phyloP scores from a whole-genome alignment of 2,797 vertebrate genomes.

The Microctenopoma steveboyesi region DNA sequence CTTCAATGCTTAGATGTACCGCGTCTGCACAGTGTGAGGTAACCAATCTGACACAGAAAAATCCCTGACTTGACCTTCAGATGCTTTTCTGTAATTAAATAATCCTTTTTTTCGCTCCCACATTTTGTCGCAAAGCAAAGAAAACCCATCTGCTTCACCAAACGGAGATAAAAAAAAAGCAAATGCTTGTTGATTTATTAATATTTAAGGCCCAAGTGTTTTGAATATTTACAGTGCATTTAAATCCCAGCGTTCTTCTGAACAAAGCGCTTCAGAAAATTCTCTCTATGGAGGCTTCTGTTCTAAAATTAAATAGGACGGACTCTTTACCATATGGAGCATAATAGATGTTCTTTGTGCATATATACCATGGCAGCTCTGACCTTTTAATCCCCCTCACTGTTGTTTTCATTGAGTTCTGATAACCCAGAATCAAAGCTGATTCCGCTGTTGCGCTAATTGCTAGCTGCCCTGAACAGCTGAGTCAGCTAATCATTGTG shows the following conservation, averaged over 20 bases:
- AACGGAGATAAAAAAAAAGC: neutral
- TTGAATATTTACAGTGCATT: neutral
- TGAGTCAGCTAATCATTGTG: constrained; percentile 41
- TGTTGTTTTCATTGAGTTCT: constrained; percentile 26
- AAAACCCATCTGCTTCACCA: constrained; percentile 6
- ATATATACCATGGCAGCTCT: constrained; percentile 5
- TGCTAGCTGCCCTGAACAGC: constrained; percentile 38
- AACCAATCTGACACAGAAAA: neutral
- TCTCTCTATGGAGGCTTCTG: neutral
- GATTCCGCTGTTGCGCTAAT: constrained; percentile 48
- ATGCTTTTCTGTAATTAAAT: neutral
- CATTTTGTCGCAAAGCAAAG: neutral
- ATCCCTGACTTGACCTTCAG: neutral
- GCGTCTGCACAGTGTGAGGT: neutral
- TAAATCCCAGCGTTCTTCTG: neutral
- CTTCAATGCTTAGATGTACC: neutral
- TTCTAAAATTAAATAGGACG: neutral
- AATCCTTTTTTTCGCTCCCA: neutral
- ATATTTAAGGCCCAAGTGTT: neutral
- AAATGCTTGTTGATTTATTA: neutral
- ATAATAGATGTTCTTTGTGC: neutral
- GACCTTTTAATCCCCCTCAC: constrained; percentile 29
- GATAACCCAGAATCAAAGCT: constrained; percentile 53
- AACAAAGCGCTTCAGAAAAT: constrained; percentile 1
- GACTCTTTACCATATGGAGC: neutral